phyloP scores from a whole-genome alignment of 2,888 invertebrate genomes.

The Nomada fucata region DNA sequence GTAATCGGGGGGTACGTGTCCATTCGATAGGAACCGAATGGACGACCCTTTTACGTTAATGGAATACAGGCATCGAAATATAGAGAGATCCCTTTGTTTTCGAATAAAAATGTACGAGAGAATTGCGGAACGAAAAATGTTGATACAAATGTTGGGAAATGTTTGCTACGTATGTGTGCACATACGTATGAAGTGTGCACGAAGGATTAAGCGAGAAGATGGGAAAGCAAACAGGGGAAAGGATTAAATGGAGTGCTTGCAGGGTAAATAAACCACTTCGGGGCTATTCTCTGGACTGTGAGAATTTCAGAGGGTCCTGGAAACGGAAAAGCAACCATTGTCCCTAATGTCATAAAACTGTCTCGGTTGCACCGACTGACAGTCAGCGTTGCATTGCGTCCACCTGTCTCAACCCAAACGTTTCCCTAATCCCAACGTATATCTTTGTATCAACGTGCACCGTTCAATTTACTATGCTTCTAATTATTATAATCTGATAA shows the following conservation, averaged over 20 bases:
- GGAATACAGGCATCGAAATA: neutral
- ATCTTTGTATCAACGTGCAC: neutral
- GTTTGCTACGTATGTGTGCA: no score
- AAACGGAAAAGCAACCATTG: constrained; percentile 27
- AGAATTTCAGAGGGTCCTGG: constrained; percentile 50
- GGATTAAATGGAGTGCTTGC: constrained; percentile 69
- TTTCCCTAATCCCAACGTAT: constrained; percentile 19
- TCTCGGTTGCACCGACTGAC: neutral
- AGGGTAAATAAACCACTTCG: constrained; percentile 52
- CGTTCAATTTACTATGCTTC: neutral
- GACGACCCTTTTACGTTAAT: neutral
- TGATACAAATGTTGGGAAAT: no score
- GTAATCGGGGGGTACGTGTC: neutral
- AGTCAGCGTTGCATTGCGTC: constrained; percentile 34
- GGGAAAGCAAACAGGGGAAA: constrained; percentile 74
- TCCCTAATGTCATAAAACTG: constrained; percentile 41
- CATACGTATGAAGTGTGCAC: neutral
- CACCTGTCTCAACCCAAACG: constrained; percentile 58
- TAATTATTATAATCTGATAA: neutral
- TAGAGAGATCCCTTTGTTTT: no score
- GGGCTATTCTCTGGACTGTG: constrained; percentile 50
- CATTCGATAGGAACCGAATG: neutral
- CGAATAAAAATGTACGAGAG: no score
- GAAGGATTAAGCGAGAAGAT: constrained; percentile 28
- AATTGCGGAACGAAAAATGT: no score